Conservation (phyloP, 2,113 vertebrate species). For the Nothoprocta pentlandii region DNA sequence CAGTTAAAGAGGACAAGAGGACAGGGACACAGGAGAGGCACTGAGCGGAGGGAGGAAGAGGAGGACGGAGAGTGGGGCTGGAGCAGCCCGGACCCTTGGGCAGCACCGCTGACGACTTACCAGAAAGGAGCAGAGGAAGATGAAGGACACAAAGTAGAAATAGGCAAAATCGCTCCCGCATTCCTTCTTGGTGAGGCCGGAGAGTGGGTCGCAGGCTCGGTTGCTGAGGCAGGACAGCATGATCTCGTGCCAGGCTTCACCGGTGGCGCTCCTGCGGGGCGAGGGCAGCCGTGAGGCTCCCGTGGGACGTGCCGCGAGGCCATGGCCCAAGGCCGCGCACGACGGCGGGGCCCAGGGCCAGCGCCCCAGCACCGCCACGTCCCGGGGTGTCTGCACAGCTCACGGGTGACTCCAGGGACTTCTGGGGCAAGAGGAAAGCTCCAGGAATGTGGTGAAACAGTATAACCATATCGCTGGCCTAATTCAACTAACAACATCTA, state of each 20-base stretch:
- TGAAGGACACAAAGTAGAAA: constrained; percentile 98
- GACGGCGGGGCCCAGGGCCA: too few relatives aligned
- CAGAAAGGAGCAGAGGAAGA: constrained; percentile 98
- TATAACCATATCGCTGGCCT: too few relatives aligned
- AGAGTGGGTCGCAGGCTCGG: constrained; percentile 83
- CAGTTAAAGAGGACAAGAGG: not conserved
- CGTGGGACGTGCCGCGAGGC: too few relatives aligned
- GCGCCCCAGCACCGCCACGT: too few relatives aligned
- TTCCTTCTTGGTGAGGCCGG: constrained; percentile 82
- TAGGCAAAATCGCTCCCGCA: constrained; percentile 97
- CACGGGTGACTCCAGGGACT: not conserved
- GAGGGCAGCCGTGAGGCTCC: not conserved
- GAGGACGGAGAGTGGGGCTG: not conserved
- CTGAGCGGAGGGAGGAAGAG: not conserved
- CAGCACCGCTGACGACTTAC: constrained; percentile 75
- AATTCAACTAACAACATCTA: too few relatives aligned
- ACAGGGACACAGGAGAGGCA: not conserved
- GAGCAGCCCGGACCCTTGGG: fast-evolving
- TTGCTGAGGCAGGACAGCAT: constrained; percentile 93
- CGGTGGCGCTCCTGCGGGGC: constrained; percentile 89
- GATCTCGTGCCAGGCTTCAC: constrained; percentile 97
- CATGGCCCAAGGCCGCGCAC: too few relatives aligned
- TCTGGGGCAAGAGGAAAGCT: not conserved
- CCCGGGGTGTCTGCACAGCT: not conserved
- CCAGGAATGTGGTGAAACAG: too few relatives aligned